These are phyloP conservation scores for Aptenodytes forsteri DNA, from an alignment of 2,113 vertebrate species.

Conservation along the genomic window DNA sequence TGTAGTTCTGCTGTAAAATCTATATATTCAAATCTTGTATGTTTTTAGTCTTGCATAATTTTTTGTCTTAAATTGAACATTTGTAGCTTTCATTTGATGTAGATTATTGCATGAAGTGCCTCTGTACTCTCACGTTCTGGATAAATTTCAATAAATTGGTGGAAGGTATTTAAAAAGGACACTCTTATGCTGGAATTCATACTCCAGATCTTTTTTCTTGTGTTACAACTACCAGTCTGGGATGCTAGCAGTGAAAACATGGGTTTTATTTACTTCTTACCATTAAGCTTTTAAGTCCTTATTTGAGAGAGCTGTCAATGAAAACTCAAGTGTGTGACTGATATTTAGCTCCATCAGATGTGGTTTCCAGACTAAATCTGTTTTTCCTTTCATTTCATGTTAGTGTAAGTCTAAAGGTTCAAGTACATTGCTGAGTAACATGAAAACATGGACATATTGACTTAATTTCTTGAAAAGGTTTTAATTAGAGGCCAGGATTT, in stretches of 20 bases:
- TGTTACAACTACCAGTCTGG: not conserved
- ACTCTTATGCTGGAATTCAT: not conserved
- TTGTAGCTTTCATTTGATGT: not conserved
- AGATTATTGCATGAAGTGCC: not conserved
- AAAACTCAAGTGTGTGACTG: not conserved
- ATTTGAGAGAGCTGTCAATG: not conserved
- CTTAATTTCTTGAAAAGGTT: not conserved
- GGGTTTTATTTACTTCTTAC: not conserved
- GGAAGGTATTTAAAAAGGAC: not conserved
- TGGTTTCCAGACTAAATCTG: not conserved
- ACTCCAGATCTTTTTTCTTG: not conserved
- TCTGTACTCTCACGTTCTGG: not conserved
- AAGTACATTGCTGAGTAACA: not conserved
- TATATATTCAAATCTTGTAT: not conserved
- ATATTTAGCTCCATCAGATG: not conserved
- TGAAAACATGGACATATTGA: not conserved
- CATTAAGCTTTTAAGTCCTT: not conserved
- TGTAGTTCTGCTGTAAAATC: not conserved
- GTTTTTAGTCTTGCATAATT: not conserved
- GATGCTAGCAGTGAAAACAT: not conserved
- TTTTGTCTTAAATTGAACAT: not conserved
- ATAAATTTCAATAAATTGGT: not conserved
- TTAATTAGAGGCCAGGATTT: not conserved
- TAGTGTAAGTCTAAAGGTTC: not conserved
- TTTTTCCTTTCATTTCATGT: accelerated